These are phyloP conservation scores for Betta splendens DNA, from an alignment of 2,797 vertebrate species.

Conservation along the genomic window DNA sequence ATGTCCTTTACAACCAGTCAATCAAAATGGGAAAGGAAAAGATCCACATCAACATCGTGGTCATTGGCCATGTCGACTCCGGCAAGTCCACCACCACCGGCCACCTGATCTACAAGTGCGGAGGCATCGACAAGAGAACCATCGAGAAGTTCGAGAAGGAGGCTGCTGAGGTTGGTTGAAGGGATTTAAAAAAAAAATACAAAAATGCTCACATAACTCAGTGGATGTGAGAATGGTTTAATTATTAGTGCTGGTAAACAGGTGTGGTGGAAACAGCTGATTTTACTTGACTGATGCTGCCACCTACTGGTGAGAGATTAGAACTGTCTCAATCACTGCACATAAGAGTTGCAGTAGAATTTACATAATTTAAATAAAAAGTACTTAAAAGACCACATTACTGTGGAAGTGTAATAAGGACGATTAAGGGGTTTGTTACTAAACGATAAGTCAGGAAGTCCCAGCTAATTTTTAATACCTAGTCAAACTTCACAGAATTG, in stretches of 20 bases:
- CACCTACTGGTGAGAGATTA: slow-evolving; percentile 48
- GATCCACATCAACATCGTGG: slow-evolving; percentile 86
- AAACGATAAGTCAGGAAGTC: too few relatives aligned
- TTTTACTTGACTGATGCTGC: slow-evolving; percentile 5
- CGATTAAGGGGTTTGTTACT: too few relatives aligned
- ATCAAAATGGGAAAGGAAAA: slow-evolving; percentile 86
- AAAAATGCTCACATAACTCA: background rate
- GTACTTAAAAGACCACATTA: too few relatives aligned
- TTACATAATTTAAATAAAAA: too few relatives aligned
- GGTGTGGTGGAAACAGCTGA: slow-evolving; percentile 33
- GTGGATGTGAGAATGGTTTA: too few relatives aligned
- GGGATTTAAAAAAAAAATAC: too few relatives aligned
- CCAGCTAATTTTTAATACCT: too few relatives aligned
- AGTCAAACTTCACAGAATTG: too few relatives aligned
- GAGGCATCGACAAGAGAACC: slow-evolving; percentile 86
- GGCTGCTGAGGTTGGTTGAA: slow-evolving; percentile 58
- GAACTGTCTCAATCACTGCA: slow-evolving; percentile 8
- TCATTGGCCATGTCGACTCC: slow-evolving; percentile 89
- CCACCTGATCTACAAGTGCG: slow-evolving; percentile 87
- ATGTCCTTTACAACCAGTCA: slow-evolving; percentile 55
- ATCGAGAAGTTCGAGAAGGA: slow-evolving; percentile 89
- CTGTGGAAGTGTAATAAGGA: too few relatives aligned
- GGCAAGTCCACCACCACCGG: slow-evolving; percentile 86
- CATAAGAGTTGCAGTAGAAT: too few relatives aligned
- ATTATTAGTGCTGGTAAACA: background rate